Evolutionary conservation across 2,113 vertebrate species (phyloP).

Genomic region (Leptobrachium ailaonicum): DNA sequence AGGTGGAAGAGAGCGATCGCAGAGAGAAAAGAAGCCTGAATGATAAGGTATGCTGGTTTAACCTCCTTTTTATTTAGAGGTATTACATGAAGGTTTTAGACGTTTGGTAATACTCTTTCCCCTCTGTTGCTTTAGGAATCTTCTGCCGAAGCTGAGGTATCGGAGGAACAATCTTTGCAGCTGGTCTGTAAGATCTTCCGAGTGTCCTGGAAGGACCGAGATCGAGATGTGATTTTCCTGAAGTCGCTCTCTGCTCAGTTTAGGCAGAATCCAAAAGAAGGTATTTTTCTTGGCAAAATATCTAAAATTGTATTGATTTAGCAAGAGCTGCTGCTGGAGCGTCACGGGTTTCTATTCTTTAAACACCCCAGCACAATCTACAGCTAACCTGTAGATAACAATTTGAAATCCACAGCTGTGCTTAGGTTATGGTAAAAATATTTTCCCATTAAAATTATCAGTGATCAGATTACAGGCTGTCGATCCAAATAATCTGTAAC

Average conservation of each 20-base stretch:
- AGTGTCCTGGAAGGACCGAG: conserved; percentile 96
- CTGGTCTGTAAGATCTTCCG: conserved; percentile 98
- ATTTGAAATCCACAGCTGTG: too few relatives aligned
- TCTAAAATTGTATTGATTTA: neutral
- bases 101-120: neutral
- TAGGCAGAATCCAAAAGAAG: conserved; percentile 89
- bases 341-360: too few relatives aligned
- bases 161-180: conserved; percentile 94
- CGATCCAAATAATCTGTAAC: too few relatives aligned
- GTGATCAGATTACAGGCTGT: too few relatives aligned
- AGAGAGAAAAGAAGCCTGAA: conserved; percentile 91
- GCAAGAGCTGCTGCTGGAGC: neutral
- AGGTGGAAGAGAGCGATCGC: conserved; percentile 94
- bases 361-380: too few relatives aligned
- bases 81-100: neutral
- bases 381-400: too few relatives aligned
- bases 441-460: too few relatives aligned
- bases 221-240: conserved; percentile 94
- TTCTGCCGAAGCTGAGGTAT: conserved; percentile 83
- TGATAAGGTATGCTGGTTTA: conserved; percentile 80
- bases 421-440: too few relatives aligned
- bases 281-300: conserved; percentile 58
- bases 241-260: conserved; percentile 90
- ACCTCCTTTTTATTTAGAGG: too few relatives aligned
- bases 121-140: conserved; percentile 72